Evolutionary conservation across 2,888 invertebrate species (phyloP).

Genomic region (Drosophila ezoana): DNA sequence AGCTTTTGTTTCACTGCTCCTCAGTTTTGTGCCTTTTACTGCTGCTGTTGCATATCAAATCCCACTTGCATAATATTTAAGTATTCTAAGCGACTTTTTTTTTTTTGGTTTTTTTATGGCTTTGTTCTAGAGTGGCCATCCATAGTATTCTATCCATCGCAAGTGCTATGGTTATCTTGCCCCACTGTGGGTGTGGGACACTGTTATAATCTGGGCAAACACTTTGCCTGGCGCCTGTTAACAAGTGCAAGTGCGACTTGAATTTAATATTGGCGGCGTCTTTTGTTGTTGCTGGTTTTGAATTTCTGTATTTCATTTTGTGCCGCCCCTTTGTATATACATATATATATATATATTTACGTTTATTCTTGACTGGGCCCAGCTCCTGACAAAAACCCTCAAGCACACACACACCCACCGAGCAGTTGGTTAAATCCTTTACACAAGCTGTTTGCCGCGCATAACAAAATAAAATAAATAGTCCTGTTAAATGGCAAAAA

Average conservation of each 20-base stretch:
- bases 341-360: constrained; percentile 11
- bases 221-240: constrained; percentile 39
- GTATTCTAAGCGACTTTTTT: constrained; percentile 53
- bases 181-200: constrained; percentile 34
- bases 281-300: constrained; percentile 58
- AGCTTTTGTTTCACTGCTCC: constrained; percentile 23
- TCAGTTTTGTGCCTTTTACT: constrained; percentile 43
- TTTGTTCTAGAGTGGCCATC: constrained; percentile 29
- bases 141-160: constrained; percentile 11
- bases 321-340: constrained; percentile 5
- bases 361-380: constrained; percentile 2
- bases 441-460: constrained; percentile 78
- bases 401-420: constrained; percentile 38
- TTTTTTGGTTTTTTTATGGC: constrained; percentile 10
- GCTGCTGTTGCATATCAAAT: constrained; percentile 44
- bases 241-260: constrained; percentile 67
- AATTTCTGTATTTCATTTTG: constrained; percentile 71
- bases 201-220: constrained; percentile 43
- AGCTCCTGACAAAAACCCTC: constrained; percentile 26
- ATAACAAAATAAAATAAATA: constrained; percentile 81
- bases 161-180: constrained; percentile 28
- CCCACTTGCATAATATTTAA: constrained; percentile 75
- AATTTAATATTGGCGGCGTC: constrained; percentile 63
- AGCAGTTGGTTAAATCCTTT: constrained; percentile 77
- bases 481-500: constrained; percentile 76